These are phyloP conservation scores for Cosmia trapezina DNA, from an alignment of 2,888 invertebrate species.

Conservation along the genomic window DNA sequence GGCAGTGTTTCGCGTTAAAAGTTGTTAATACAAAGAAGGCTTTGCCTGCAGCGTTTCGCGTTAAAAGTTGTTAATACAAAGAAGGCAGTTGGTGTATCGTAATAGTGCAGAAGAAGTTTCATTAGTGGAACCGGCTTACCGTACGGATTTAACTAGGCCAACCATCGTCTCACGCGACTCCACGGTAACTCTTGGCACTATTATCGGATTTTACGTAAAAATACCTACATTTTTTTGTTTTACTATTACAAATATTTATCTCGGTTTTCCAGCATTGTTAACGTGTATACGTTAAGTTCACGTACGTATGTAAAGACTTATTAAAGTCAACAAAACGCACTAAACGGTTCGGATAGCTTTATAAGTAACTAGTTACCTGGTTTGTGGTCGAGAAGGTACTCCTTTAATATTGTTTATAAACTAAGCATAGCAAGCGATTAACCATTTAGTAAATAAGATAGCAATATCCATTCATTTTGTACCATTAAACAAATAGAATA, in stretches of 20 bases:
- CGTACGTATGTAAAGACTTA: constrained; percentile 38
- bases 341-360: constrained; percentile 15
- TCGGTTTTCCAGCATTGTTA: constrained; percentile 43
- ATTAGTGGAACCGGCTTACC: constrained; percentile 72
- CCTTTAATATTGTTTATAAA: background rate
- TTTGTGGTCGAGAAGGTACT: constrained; percentile 10
- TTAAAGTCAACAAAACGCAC: constrained; percentile 41
- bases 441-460: constrained; percentile 20
- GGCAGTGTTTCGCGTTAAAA: constrained; percentile 40
- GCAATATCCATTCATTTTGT: constrained; percentile 38
- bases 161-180: constrained; percentile 76
- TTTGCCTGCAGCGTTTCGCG: constrained; percentile 47
- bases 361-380: background rate
- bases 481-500: constrained; percentile 42
- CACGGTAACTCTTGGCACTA: constrained; percentile 63
- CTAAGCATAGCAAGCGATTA: constrained; percentile 7
- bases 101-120: constrained; percentile 72
- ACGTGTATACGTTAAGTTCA: constrained; percentile 40
- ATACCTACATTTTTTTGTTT: constrained; percentile 44
- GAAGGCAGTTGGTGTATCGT: constrained; percentile 67
- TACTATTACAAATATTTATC: constrained; percentile 50
- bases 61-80: constrained; percentile 58
- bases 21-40: constrained; percentile 63
- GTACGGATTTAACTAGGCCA: constrained; percentile 78
- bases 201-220: constrained; percentile 59